Evolutionary conservation across 2,797 vertebrate genomes (phyloP).

Genomic region (Manis crassicaudata): DNA sequence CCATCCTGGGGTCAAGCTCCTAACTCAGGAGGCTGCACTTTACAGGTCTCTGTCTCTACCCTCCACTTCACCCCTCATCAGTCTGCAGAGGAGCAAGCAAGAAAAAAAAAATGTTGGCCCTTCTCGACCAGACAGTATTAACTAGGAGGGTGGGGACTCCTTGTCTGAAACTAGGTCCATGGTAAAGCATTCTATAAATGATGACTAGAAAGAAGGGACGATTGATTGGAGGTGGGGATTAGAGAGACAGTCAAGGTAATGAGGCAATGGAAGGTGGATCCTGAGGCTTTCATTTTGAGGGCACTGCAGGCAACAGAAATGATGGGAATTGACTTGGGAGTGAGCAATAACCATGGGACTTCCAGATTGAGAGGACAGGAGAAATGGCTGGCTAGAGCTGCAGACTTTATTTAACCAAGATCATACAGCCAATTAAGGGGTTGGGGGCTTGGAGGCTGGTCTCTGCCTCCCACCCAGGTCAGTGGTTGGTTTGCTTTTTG

Average conservation of each 20-base stretch:
- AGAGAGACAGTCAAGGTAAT: not conserved
- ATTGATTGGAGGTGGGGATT: not conserved
- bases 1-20: not conserved
- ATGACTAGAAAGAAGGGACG: not conserved
- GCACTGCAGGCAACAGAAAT: not conserved
- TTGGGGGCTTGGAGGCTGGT: not conserved
- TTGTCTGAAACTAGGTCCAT: conserved; percentile 44
- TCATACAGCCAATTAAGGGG: not conserved
- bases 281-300: not conserved
- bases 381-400: not conserved
- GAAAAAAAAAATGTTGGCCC: not conserved
- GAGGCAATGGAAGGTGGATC: not conserved
- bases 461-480: conserved; percentile 22
- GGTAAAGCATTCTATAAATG: not conserved
- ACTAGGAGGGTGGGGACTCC: not conserved
- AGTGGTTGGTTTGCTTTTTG: conserved; percentile 24
- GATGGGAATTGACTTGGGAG: not conserved
- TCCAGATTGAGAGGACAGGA: not conserved
- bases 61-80: not conserved
- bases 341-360: not conserved
- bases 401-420: not conserved
- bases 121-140: not conserved
- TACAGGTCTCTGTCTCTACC: not conserved
- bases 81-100: not conserved
- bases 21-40: conserved; percentile 20